A percentile compares a stretch with the other conserved stretches of the same genome.
Evolutionary conservation across 2,888 invertebrate genomes (phyloP).

Genomic region (Schizaphis graminum): DNA sequence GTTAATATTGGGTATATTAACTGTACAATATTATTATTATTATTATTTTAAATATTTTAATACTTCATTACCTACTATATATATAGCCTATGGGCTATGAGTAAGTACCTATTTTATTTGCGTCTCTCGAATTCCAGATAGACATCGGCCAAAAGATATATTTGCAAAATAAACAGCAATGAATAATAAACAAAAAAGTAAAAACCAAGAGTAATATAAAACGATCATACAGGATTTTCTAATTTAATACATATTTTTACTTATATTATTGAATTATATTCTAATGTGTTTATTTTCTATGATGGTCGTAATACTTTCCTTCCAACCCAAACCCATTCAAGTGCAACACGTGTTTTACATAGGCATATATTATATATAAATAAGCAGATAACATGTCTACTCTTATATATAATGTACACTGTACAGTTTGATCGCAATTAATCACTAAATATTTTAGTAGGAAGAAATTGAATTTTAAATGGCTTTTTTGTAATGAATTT

Average conservation of each 20-base stretch:
- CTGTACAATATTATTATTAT: neutral
- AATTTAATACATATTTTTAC: conserved; percentile 6
- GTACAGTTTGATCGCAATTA: neutral
- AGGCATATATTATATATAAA: neutral
- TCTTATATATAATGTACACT: no score
- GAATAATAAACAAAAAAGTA: neutral
- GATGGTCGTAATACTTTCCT: neutral
- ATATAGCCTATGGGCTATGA: no score
- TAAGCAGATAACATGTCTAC: neutral
- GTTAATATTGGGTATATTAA: neutral
- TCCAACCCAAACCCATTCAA: neutral
- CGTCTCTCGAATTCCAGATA: neutral
- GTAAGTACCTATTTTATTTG: no score
- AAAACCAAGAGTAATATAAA: neutral
- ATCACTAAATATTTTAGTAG: neutral
- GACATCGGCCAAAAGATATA: neutral
- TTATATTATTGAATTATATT: neutral
- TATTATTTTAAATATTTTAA: neutral
- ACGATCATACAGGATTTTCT: neutral
- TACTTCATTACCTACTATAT: neutral
- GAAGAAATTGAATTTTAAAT: neutral
- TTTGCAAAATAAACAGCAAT: neutral
- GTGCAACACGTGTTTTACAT: neutral
- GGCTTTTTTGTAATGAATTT: neutral
- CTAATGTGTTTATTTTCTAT: neutral